These are phyloP conservation scores for Eudorcas thomsonii DNA, from an alignment of 2,113 vertebrate genomes.

Conservation along the genomic window DNA sequence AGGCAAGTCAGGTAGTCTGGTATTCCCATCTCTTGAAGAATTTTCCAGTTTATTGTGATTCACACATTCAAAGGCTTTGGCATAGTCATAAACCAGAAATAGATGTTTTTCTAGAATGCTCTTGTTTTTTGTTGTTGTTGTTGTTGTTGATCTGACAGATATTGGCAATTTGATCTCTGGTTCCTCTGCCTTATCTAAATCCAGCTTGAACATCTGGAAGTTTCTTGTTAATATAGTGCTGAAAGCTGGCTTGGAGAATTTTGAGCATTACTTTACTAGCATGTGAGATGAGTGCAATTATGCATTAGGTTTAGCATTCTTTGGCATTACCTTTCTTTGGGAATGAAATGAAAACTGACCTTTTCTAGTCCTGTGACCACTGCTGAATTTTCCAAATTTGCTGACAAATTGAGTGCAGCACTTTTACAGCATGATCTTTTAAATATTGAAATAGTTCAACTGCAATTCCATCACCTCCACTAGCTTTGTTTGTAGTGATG, in stretches of 20 bases:
- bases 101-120: neutral
- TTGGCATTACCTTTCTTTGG: neutral
- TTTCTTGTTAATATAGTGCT: neutral
- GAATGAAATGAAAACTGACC: neutral
- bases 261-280: neutral
- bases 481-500: neutral
- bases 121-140: neutral
- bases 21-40: neutral
- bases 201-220: neutral
- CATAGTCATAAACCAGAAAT: neutral
- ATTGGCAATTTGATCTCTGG: neutral
- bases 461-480: neutral
- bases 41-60: neutral
- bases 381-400: neutral
- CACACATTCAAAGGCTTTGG: neutral
- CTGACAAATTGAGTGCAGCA: neutral
- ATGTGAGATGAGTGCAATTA: neutral
- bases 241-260: neutral
- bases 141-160: neutral
- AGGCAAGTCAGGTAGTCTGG: neutral
- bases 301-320: neutral
- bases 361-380: neutral
- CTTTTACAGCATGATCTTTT: neutral
- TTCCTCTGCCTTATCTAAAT: neutral
- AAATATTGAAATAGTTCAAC: neutral